Evolutionary conservation across 2,113 vertebrate species (phyloP), one percentile per base, ranked within the genome.

Genomic region (Naja naja): DNA sequence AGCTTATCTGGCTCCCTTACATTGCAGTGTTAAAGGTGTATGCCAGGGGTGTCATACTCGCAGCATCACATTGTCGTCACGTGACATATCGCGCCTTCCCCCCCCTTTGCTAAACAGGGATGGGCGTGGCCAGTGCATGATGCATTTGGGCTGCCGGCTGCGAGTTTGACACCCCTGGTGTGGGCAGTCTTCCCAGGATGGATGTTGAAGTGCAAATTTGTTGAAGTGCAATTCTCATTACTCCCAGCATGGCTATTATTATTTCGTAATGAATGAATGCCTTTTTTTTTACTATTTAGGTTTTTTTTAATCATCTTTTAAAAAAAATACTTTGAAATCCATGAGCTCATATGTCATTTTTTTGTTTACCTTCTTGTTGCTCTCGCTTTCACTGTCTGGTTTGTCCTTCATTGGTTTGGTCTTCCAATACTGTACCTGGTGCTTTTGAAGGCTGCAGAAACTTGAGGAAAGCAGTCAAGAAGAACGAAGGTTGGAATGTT

Each of bases 401-500:
- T 98, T 98, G 97, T 97, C 95, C 97, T 96, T 98, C 98, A 97
- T 97, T 98, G 98, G 97, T 97, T 97, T 98, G 97, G 97, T 96
- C 96, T 97, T 98, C 96, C 96, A 97, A 97, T 97, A 97, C 95
- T 97, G 97, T 97, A 97, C 97, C 96, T 98, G 97, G 94, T 96
- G 97, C 97, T 98, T 97, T 97, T 96, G 97, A 99, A 99, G 99
- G 98, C 98, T 99, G 96, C 98, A 98, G 97, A 98, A 98, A 97
- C 98, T 98, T 97, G 97, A 98, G 96, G 98, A 98, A 97, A 98
- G 96, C 98, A 98, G 95, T 98, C 98, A 97, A 95, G 98, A 97
- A 96, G 98, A 98, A 92, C 96, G 97, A 98, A 99, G 99, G 99
- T 99, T 98, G 98, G 99, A 98, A 96, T 96, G 98, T 97, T 98